Conservation (phyloP, 1,140 invertebrate genomes). For the Frieseomelitta varia region DNA sequence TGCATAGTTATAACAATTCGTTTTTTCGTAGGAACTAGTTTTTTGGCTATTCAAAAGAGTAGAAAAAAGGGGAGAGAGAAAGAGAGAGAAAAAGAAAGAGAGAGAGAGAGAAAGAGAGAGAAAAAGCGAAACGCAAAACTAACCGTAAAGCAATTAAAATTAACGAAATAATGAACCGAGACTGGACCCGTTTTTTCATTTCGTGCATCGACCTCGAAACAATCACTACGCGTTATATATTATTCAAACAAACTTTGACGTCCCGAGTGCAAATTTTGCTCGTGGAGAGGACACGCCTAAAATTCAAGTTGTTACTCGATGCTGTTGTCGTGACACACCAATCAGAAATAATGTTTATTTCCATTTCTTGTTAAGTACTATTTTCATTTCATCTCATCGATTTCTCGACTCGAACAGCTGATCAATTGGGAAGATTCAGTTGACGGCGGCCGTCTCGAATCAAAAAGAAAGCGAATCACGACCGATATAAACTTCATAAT, state of each 20-base stretch:
- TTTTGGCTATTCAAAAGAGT: slow-evolving; percentile 3
- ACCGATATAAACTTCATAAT: slow-evolving; percentile 27
- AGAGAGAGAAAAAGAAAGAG: too few relatives aligned
- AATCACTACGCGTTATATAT: neutral
- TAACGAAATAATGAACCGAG: slow-evolving; percentile 55
- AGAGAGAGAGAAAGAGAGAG: too few relatives aligned
- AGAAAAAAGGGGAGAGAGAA: neutral
- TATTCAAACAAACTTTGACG: slow-evolving; percentile 43
- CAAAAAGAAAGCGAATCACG: neutral
- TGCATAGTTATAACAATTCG: neutral
- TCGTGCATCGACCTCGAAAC: neutral
- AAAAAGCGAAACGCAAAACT: slow-evolving; percentile 3
- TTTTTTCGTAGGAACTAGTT: slow-evolving; percentile 9
- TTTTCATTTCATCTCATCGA: slow-evolving; percentile 11
- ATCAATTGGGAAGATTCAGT: neutral
- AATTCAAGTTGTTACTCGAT: neutral
- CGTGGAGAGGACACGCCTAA: neutral
- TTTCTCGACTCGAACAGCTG: neutral
- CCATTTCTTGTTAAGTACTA: neutral
- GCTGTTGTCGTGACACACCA: neutral
- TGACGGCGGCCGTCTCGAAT: neutral
- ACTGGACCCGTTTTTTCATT: slow-evolving; percentile 28
- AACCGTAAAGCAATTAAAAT: slow-evolving; percentile 58
- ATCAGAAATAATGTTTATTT: slow-evolving; percentile 24
- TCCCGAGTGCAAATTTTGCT: neutral